Evolutionary conservation across 2,888 invertebrate genomes (phyloP).

Genomic region (Pherbina coryleti): DNA sequence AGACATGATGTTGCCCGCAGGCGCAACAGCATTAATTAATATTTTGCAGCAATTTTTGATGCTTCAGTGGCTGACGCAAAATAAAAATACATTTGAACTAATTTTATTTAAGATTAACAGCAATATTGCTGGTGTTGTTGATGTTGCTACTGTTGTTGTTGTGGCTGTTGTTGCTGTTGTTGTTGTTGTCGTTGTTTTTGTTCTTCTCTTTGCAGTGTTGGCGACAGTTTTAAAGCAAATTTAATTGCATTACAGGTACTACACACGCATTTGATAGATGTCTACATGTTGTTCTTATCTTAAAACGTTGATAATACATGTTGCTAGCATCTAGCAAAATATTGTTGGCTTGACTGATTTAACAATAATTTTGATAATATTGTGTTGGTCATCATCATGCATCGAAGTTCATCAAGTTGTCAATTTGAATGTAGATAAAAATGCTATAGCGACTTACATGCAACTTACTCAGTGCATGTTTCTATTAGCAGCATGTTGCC

Average conservation of each 20-base stretch:
- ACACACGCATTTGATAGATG: conserved; percentile 3
- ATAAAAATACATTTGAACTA: conserved; percentile 16
- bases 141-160: conserved; percentile 3
- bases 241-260: conserved; percentile 24
- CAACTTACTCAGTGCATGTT: not conserved
- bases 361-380: not conserved
- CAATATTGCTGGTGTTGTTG: conserved; percentile 1
- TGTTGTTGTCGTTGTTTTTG: not conserved
- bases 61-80: not conserved
- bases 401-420: conserved; percentile 30
- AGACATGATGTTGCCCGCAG: conserved; percentile 16
- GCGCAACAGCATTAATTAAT: conserved; percentile 18
- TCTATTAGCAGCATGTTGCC: not conserved
- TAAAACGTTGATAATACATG: not conserved
- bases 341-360: not conserved
- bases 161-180: conserved; percentile 1
- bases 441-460: not conserved
- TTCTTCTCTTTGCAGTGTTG: not conserved
- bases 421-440: conserved; percentile 17
- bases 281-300: not conserved
- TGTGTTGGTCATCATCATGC: not conserved
- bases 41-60: not conserved
- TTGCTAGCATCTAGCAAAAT: not conserved
- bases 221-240: not conserved
- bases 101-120: conserved; percentile 26